Base-by-base conservation (phyloP, 1,140 invertebrate genomes). In the Atta cephalotes region DNA sequence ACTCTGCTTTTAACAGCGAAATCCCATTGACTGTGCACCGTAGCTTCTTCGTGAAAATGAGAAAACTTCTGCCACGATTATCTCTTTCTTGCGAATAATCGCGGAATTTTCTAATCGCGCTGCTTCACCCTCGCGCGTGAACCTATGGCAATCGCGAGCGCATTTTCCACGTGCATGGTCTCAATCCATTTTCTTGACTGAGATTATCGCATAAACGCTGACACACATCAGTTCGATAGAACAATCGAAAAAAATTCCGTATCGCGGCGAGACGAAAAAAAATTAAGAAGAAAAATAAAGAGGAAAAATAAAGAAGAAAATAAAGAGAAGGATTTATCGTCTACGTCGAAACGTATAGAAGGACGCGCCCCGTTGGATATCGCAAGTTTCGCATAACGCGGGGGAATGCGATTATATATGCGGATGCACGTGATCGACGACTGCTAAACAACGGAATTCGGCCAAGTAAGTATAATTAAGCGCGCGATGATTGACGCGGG, bases 401-500 rank as follows among this genome's bases (percentile, higher is more conserved):
- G 21, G 28, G 35, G 45, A n/a, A 86, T 28, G 14, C 28, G 31
- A 87, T 68, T 14, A 51, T 51, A 16, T 5, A 9, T 28, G 58
- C 21, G 18, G 39, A 77, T 21, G 9, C 74, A 79, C 72, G 39
- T 45, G 70, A 60, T 78, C 39, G 12, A 14, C 3, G n/a, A 49
- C 28, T 63, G n/a, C 18, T 21, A 71, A 25, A 10, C 12, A 62
- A 21, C n/a, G 28, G 62, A 71, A 65, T 65, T 45, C 45, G 45
- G n/a, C 7, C 35, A 16, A 16, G 49, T 14, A 49, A 71, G 25
- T 80, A 18, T 74, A 84, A 78, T 63, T 60, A 79, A 89, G 71
- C 86, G 79, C 39, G 0, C 66, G 81, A 86, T 74, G 78, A 65
- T 80, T 77, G 70, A 79, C 72, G 79, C 88, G 87, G 86, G 78